Evolutionary conservation across 2,888 invertebrate genomes (phyloP).

Genomic region (Cephus pulcher): DNA sequence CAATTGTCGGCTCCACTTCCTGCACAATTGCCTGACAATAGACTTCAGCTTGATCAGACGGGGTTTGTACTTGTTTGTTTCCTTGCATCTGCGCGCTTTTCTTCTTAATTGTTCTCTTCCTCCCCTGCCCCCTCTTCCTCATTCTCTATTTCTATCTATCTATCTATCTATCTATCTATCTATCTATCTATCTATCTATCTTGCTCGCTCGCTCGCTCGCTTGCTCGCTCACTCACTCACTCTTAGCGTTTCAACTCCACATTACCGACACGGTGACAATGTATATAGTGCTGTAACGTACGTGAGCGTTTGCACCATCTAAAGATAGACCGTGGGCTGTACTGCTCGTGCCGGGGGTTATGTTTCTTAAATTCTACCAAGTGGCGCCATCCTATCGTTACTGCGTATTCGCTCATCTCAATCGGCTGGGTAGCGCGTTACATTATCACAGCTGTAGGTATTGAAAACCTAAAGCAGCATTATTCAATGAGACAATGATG

Average conservation of each 20-base stretch:
- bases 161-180: too few species aligned
- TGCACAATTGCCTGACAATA: slow-evolving; percentile 63
- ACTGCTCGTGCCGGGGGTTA: slow-evolving; percentile 33
- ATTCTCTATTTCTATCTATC: background rate
- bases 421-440: slow-evolving; percentile 21
- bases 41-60: slow-evolving; percentile 62
- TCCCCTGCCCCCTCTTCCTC: background rate
- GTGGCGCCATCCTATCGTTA: slow-evolving; percentile 7
- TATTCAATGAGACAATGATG: too few species aligned
- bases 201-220: too few species aligned
- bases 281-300: too few species aligned
- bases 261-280: too few species aligned
- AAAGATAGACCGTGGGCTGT: slow-evolving; percentile 1
- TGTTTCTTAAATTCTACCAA: slow-evolving; percentile 40
- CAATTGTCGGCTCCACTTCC: slow-evolving; percentile 64
- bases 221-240: too few species aligned
- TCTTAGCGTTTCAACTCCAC: background rate
- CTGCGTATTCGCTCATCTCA: slow-evolving; percentile 19
- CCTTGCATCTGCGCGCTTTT: slow-evolving; percentile 18
- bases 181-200: too few species aligned
- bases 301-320: too few species aligned
- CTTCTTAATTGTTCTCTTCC: background rate
- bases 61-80: slow-evolving; percentile 51
- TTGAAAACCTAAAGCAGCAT: too few species aligned
- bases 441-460: slow-evolving; percentile 10